Percentiles rank a stretch among this genome's conserved stretches.
phyloP scores from a whole-genome alignment of 2,888 invertebrate species.

The Conomelus anceps region DNA sequence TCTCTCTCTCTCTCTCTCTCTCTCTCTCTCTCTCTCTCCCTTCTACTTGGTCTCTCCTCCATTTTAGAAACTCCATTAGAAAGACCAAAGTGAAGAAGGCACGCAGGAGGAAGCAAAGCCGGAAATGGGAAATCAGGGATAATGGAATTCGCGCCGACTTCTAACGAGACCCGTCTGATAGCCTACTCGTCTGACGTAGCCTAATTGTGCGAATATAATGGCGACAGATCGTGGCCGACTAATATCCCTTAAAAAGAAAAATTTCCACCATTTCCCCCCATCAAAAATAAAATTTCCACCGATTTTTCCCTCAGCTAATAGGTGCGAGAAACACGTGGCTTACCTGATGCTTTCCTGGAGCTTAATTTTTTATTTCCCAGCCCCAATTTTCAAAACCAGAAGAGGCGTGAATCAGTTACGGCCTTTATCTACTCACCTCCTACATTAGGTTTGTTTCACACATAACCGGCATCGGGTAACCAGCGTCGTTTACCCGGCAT shows the following conservation, averaged over 20 bases:
- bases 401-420: too few relatives aligned
- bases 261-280: neutral
- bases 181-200: neutral
- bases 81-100: neutral
- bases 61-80: neutral
- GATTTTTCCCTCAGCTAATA: neutral
- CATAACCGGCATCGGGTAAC: too few relatives aligned
- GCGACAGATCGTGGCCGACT: neutral
- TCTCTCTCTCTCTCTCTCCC: neutral
- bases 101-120: neutral
- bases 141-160: neutral
- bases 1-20: neutral
- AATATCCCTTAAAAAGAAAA: neutral
- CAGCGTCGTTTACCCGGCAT: too few relatives aligned
- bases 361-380: neutral
- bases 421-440: too few relatives aligned
- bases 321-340: neutral
- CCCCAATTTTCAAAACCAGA: too few relatives aligned
- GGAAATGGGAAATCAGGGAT: neutral
- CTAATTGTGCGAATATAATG: neutral
- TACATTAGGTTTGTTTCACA: too few relatives aligned
- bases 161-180: neutral
- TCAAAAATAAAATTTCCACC: neutral
- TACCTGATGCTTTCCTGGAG: neutral
- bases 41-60: neutral